Evolutionary conservation across 2,888 invertebrate genomes (phyloP), one percentile per base, ranked within the genome.

Genomic region (Nomada goodeniana): DNA sequence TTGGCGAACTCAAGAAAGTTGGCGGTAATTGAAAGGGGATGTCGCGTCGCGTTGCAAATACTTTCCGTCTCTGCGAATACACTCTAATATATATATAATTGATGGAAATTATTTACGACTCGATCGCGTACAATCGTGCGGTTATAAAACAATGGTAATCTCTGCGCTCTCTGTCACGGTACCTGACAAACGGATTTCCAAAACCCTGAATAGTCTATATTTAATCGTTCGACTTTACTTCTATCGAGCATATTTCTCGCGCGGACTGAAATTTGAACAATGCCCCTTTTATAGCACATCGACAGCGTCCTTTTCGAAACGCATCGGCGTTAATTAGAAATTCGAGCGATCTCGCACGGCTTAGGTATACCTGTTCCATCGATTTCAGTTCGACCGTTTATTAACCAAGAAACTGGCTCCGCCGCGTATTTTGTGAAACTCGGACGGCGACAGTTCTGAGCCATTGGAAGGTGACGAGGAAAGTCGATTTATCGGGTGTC

Each of bases 401-500:
- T 70, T 63, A 50, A 63, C 52, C 53, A 44, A 36, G 53, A 76
- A 63, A 52, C 18, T 23, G n/a, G 13, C 18, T 36, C 47, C 15
- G 20, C 18, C 15, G 63, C 7, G 53, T 36, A 59, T 63, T 47
- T 53, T 71, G 57, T 50, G 36, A 73, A 61, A 68, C 44, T 18
- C 67, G 59, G 36, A 20, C 11, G 13, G 3, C 29, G 23, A 15
- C 57, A 7, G 23, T 11, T 44, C 67, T 71, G 52, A 76, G 68
- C 23, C n/a, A 7, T 9, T 63, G 63, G 64, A 53, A 65, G 11
- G 15, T 18, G 15, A n/a, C 13, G 59, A 60, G 42, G 52, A 47
- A 55, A 47, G 50, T 72, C 23, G 84, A 76, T 77, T 77, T 81
- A 84, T 76, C 76, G 80, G 57, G 74, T 77, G 76, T 73, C 80